Conservation (phyloP, 2,888 invertebrate genomes). For the Ochropleura plecta region DNA sequence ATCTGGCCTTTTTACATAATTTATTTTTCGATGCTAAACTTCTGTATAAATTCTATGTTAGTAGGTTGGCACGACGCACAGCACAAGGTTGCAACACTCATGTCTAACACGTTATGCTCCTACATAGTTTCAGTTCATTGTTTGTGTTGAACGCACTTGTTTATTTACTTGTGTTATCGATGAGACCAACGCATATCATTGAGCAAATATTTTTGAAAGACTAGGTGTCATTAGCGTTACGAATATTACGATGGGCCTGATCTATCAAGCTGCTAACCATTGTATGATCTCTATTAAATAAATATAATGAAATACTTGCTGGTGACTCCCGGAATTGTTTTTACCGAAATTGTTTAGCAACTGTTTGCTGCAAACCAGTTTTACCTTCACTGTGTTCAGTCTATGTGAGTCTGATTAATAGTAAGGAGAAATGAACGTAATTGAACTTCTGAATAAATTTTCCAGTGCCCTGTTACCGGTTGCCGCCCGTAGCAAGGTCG, state of each 20-base stretch:
- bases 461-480: constrained; percentile 39
- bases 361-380: neutral
- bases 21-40: constrained; percentile 6
- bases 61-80: constrained; percentile 32
- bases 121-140: constrained; percentile 51
- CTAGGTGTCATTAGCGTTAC: neutral
- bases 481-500: constrained; percentile 62
- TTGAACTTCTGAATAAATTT: constrained; percentile 16
- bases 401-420: neutral
- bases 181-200: constrained; percentile 6
- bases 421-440: neutral
- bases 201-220: neutral
- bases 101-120: constrained; percentile 53
- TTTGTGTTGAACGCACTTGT: constrained; percentile 17
- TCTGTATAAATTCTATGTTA: constrained; percentile 14
- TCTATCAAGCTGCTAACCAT: neutral
- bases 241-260: neutral
- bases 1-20: too few species aligned
- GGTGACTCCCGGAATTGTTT: too few species aligned
- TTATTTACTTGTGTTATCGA: constrained; percentile 13
- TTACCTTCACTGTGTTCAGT: neutral
- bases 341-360: neutral
- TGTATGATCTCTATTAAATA: neutral
- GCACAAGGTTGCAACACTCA: constrained; percentile 60
- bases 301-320: neutral